Evolutionary conservation across 2,888 invertebrate species (phyloP).

Genomic region (Ganaspis brasiliensis): DNA sequence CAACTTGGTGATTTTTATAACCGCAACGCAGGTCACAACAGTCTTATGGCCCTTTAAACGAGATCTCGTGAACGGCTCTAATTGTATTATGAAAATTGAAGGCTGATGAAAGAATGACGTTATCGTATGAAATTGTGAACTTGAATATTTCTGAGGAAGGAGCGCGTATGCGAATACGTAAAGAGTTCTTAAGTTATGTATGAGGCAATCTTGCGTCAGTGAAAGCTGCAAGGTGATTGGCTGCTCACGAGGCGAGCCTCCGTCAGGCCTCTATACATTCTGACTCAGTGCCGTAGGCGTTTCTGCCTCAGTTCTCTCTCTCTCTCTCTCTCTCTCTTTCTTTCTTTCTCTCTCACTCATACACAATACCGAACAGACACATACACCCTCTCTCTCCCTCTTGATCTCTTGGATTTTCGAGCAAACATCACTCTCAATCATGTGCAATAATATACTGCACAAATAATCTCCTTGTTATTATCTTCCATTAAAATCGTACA

Average conservation of each 20-base stretch:
- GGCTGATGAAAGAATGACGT: not conserved
- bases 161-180: slow-evolving; percentile 35
- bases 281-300: slow-evolving; percentile 60
- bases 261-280: slow-evolving; percentile 70
- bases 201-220: slow-evolving; percentile 70
- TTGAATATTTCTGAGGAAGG: not conserved
- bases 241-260: slow-evolving; percentile 69
- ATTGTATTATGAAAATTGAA: not conserved
- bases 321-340: slow-evolving; percentile 28
- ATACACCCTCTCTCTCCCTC: slow-evolving; percentile 31
- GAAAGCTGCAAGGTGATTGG: slow-evolving; percentile 66
- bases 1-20: no score
- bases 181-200: slow-evolving; percentile 46
- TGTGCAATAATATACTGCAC: slow-evolving; percentile 35
- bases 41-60: no score
- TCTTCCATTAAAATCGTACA: slow-evolving; percentile 1
- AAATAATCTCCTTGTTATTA: slow-evolving; percentile 6
- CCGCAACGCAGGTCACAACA: no score
- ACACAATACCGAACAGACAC: slow-evolving; percentile 41
- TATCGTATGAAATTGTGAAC: not conserved
- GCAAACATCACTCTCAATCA: slow-evolving; percentile 29
- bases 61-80: no score
- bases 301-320: slow-evolving; percentile 46
- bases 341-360: slow-evolving; percentile 12
- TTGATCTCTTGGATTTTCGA: slow-evolving; percentile 22